A percentile compares a stretch with the other conserved stretches of the same genome.
phyloP scores from a whole-genome alignment of 2,888 invertebrate genomes.

The Tinea pellionella region DNA sequence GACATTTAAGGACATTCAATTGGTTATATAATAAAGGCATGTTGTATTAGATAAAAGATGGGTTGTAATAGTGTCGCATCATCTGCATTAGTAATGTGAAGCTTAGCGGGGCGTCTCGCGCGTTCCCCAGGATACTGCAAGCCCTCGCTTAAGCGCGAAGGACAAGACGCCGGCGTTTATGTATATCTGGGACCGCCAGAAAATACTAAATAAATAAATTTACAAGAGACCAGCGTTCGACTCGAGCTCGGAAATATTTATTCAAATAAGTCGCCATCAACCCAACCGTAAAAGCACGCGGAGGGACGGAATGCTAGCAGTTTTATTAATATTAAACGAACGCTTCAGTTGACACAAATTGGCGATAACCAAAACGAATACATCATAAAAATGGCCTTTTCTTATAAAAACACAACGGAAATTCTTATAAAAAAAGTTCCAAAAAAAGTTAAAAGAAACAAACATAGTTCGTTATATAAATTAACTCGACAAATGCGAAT shows the following conservation, averaged over 20 bases:
- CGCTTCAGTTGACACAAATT: conserved; percentile 66
- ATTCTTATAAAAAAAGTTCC: too few species aligned
- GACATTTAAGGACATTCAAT: conserved; percentile 54
- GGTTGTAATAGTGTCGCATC: conserved; percentile 63
- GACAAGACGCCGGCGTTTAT: conserved; percentile 25
- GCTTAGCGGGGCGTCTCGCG: conserved; percentile 49
- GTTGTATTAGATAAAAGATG: conserved; percentile 63
- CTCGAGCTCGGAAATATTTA: conserved; percentile 59
- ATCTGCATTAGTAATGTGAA: conserved; percentile 55
- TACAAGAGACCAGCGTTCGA: conserved; percentile 37
- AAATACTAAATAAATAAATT: conserved; percentile 48
- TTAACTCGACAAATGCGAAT: too few species aligned
- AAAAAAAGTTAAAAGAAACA: too few species aligned
- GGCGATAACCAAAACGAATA: conserved; percentile 59
- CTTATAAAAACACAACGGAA: too few species aligned
- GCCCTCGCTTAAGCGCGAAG: conserved; percentile 23
- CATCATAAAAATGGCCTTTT: conserved; percentile 40
- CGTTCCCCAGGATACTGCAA: background rate
- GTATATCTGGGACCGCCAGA: conserved; percentile 27
- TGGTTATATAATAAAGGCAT: conserved; percentile 61
- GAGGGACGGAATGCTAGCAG: conserved; percentile 56
- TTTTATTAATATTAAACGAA: conserved; percentile 69
- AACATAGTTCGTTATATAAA: too few species aligned
- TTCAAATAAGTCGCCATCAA: conserved; percentile 66
- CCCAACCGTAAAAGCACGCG: conserved; percentile 60